A percentile compares a stretch with the other conserved stretches of the same genome.
phyloP scores from a whole-genome alignment of 2,888 invertebrate species.

The Plemyria rubiginata region DNA sequence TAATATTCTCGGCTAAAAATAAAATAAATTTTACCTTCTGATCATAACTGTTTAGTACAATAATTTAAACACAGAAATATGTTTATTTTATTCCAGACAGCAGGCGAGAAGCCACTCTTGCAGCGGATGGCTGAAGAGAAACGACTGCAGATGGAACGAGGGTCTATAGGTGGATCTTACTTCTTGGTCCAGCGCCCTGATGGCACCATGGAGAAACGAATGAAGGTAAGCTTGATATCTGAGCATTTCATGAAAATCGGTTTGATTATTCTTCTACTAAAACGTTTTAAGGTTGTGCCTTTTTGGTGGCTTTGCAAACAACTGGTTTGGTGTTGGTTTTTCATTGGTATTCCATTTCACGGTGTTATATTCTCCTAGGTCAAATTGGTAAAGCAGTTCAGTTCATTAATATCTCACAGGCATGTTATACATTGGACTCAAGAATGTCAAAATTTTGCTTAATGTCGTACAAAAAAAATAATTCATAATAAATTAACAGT shows the following conservation, averaged over 20 bases:
- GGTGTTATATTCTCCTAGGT: background rate
- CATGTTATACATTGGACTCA: too few species aligned
- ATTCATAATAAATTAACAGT: too few species aligned
- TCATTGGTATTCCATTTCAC: slow-evolving; percentile 6
- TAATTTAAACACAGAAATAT: background rate
- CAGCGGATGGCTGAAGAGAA: slow-evolving; percentile 98
- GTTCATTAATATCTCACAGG: too few species aligned
- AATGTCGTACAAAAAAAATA: too few species aligned
- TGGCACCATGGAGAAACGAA: slow-evolving; percentile 94
- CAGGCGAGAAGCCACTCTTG: slow-evolving; percentile 92
- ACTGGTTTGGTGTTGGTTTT: slow-evolving; percentile 3
- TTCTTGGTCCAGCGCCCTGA: slow-evolving; percentile 95
- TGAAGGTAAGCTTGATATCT: slow-evolving; percentile 87
- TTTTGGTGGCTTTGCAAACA: slow-evolving; percentile 1
- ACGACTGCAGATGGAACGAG: slow-evolving; percentile 94
- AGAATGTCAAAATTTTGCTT: too few species aligned
- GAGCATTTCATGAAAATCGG: background rate
- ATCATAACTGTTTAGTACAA: too few species aligned
- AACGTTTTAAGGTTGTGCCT: background rate
- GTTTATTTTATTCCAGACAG: slow-evolving; percentile 61
- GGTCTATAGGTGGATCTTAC: slow-evolving; percentile 94
- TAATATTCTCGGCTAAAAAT: too few species aligned
- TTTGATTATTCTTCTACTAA: background rate
- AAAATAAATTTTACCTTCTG: background rate
- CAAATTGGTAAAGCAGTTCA: too few species aligned